Percentiles rank a stretch among this genome's conserved stretches.
Conservation (phyloP, 2,113 vertebrate genomes). For the Nibea coibor region DNA sequence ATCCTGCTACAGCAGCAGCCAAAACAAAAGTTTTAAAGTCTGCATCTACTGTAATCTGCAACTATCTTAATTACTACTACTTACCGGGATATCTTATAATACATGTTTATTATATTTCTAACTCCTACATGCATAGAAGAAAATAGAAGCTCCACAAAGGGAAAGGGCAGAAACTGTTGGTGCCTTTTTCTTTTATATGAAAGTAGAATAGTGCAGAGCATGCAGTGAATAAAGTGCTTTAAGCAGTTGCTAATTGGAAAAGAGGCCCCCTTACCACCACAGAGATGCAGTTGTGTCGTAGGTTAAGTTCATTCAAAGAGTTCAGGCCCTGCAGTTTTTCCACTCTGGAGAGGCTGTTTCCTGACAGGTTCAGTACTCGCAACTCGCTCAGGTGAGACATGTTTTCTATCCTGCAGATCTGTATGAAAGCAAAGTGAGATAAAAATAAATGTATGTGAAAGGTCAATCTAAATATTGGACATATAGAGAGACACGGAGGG, state of each 20-base stretch:
- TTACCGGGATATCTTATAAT: neutral
- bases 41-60: neutral
- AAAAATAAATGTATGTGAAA: neutral
- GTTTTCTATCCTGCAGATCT: conserved; percentile 94
- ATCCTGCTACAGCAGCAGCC: neutral
- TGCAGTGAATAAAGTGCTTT: neutral
- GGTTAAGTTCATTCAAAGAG: conserved; percentile 91
- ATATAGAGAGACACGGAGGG: neutral
- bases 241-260: conserved; percentile 1
- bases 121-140: neutral
- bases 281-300: conserved; percentile 91
- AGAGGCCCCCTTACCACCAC: conserved; percentile 86
- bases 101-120: neutral
- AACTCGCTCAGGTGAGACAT: conserved; percentile 89
- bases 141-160: neutral
- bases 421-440: conserved; percentile 40
- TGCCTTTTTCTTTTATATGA: neutral
- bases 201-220: conserved; percentile 5
- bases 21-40: neutral
- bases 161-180: neutral
- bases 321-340: conserved; percentile 91
- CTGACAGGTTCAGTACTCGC: conserved; percentile 92
- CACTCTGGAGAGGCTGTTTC: conserved; percentile 88
- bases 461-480: neutral
- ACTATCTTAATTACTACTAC: neutral